Evolutionary conservation across 1,140 invertebrate species (phyloP).

Genomic region (Eumeta japonica): DNA sequence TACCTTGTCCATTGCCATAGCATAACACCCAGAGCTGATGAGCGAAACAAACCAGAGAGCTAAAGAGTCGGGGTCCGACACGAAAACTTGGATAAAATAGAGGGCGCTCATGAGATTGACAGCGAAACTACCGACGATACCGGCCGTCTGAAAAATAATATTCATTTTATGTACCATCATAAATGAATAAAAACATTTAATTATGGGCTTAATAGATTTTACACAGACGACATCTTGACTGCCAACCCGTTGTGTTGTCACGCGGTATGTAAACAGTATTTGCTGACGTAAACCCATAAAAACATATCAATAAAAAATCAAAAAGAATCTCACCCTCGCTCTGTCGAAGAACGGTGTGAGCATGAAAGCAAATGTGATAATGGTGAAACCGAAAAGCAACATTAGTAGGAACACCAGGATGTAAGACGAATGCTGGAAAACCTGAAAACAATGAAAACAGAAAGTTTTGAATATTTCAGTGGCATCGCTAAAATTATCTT

Average conservation of each 20-base stretch:
- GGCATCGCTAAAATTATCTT: conserved; percentile 1
- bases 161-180: too few species aligned
- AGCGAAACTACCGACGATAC: conserved; percentile 74
- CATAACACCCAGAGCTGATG: conserved; percentile 79
- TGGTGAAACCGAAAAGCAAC: conserved; percentile 76
- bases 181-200: too few species aligned
- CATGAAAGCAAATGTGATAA: conserved; percentile 82
- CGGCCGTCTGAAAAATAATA: conserved; percentile 65
- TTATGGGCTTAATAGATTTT: too few species aligned
- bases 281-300: too few species aligned
- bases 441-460: conserved; percentile 52
- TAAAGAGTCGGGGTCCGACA: conserved; percentile 64
- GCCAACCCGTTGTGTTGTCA: too few species aligned
- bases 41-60: conserved; percentile 76
- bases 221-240: too few species aligned
- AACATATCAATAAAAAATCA: too few species aligned
- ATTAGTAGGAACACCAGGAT: conserved; percentile 77
- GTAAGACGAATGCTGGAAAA: conserved; percentile 77
- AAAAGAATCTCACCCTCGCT: conserved; percentile 73
- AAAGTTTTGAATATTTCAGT: conserved; percentile 1
- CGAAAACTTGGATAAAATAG: conserved; percentile 78
- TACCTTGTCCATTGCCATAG: conserved; percentile 82
- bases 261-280: too few species aligned
- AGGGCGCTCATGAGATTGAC: conserved; percentile 74
- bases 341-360: conserved; percentile 85